Evolutionary conservation across 2,113 vertebrate genomes (phyloP).

Genomic region (Capricornis sumatraensis): DNA sequence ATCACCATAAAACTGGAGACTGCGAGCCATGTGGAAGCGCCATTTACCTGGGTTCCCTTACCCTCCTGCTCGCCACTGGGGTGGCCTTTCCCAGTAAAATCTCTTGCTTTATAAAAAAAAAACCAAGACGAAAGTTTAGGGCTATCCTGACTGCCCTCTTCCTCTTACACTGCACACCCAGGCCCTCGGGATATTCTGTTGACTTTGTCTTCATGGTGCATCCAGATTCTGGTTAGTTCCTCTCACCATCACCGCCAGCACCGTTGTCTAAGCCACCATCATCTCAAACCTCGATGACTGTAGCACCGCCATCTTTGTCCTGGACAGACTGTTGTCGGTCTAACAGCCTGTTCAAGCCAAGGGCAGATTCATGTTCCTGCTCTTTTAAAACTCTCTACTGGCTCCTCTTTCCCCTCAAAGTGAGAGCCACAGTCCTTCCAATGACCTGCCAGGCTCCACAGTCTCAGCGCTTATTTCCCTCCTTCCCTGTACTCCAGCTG

Average conservation of each 20-base stretch:
- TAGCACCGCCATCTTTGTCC: not conserved
- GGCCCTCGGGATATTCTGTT: not conserved
- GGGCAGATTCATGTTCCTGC: not conserved
- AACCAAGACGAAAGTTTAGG: not conserved
- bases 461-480: not conserved
- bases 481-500: not conserved
- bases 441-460: rapidly evolving
- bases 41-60: not conserved
- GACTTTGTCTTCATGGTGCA: not conserved
- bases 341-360: not conserved
- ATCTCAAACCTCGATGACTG: not conserved
- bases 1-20: not conserved
- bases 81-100: not conserved
- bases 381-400: not conserved
- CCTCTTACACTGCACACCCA: not conserved
- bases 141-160: not conserved
- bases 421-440: not conserved
- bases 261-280: not conserved
- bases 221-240: not conserved
- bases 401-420: not conserved
- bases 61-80: not conserved
- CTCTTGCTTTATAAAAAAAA: not conserved
- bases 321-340: not conserved
- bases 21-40: not conserved
- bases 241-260: too few species aligned